These are phyloP conservation scores for Rotaria socialis DNA, from an alignment of 2,888 invertebrate species.

Conservation along the genomic window DNA sequence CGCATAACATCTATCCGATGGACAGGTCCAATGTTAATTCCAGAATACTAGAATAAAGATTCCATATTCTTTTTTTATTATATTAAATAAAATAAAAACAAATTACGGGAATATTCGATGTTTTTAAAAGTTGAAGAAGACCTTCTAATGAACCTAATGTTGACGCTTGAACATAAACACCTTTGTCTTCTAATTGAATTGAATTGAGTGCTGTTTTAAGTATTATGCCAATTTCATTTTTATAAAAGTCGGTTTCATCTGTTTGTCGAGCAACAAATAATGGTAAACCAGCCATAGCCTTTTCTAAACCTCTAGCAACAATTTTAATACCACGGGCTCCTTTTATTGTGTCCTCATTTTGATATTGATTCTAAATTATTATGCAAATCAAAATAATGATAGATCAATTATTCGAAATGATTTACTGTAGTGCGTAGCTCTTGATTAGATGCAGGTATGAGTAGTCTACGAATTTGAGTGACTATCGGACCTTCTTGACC, in stretches of 20 bases:
- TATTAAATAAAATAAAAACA: conserved; percentile 62
- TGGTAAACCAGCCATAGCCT: conserved; percentile 90
- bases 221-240: conserved; percentile 79
- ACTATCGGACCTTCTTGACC: conserved; percentile 97
- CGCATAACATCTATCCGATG: conserved; percentile 99
- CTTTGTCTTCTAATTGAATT: conserved; percentile 71
- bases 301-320: conserved; percentile 93
- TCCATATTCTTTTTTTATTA: conserved; percentile 55
- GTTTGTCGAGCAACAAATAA: conserved; percentile 81
- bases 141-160: conserved; percentile 98
- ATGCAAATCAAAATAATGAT: background rate
- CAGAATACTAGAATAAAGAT: conserved; percentile 74
- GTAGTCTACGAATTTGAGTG: conserved; percentile 87
- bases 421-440: conserved; percentile 76
- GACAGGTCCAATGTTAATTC: conserved; percentile 96
- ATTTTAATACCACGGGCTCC: conserved; percentile 98
- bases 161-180: conserved; percentile 96
- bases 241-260: conserved; percentile 73
- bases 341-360: conserved; percentile 84
- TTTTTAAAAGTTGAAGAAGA: conserved; percentile 80
- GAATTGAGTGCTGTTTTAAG: conserved; percentile 81
- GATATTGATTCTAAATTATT: conserved; percentile 65
- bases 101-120: conserved; percentile 76
- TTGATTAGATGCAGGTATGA: conserved; percentile 96
- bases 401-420: background rate